Conservation (phyloP, 1,140 invertebrate species). For the Pissodes strobi region DNA sequence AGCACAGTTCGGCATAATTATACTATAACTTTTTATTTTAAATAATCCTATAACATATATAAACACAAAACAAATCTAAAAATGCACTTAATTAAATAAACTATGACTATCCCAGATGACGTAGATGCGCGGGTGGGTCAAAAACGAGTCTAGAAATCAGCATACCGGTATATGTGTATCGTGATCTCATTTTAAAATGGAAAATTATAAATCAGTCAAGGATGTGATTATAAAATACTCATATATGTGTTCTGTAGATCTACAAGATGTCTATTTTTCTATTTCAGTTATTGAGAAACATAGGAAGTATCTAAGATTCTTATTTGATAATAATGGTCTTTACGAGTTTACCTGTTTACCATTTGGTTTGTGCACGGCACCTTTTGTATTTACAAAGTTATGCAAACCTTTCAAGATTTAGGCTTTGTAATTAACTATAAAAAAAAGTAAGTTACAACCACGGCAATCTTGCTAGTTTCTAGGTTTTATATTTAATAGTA, state of each 20-base stretch:
- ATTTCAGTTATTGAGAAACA: slow-evolving; percentile 26
- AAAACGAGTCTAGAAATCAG: too few species aligned
- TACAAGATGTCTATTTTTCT: slow-evolving; percentile 36
- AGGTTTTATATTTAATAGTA: background rate
- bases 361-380: slow-evolving; percentile 32
- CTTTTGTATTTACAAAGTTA: slow-evolving; percentile 37
- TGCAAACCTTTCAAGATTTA: slow-evolving; percentile 2
- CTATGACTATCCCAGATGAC: too few species aligned
- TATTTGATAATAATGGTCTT: slow-evolving; percentile 32
- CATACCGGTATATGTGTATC: too few species aligned
- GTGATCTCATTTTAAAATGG: too few species aligned
- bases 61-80: too few species aligned
- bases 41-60: too few species aligned
- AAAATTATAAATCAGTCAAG: background rate
- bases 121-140: too few species aligned
- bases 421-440: background rate
- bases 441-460: background rate
- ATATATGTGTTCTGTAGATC: slow-evolving; percentile 40
- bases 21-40: too few species aligned
- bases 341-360: slow-evolving; percentile 41
- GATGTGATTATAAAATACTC: background rate
- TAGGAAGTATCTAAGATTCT: slow-evolving; percentile 47
- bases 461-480: background rate
- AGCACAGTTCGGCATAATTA: too few species aligned
- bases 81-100: too few species aligned